phyloP scores from a whole-genome alignment of 2,888 invertebrate species.

The Halictus quadricinctus region DNA sequence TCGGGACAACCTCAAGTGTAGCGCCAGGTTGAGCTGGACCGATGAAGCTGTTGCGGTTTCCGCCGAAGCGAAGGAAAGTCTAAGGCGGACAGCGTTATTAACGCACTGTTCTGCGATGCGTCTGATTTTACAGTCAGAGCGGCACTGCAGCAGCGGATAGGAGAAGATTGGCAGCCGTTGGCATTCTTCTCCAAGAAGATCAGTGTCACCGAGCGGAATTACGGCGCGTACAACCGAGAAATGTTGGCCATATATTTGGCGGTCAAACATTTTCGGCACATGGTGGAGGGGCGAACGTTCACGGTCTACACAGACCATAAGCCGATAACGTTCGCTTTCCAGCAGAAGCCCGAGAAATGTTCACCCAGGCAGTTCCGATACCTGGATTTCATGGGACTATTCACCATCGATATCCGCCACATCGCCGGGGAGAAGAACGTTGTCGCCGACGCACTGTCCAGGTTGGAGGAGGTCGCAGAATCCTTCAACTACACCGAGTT shows the following conservation, averaged over 20 bases:
- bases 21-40: too few relatives aligned
- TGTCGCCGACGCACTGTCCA: not conserved
- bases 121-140: too few relatives aligned
- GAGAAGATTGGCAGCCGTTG: too few relatives aligned
- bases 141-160: too few relatives aligned
- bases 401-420: not conserved
- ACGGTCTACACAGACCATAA: slow-evolving; percentile 3
- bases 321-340: not conserved
- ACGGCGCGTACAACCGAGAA: too few relatives aligned
- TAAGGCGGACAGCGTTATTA: not conserved
- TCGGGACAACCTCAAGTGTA: too few relatives aligned
- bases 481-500: too few relatives aligned
- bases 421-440: not conserved
- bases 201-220: too few relatives aligned
- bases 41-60: not conserved
- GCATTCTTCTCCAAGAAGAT: too few relatives aligned
- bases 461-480: not conserved
- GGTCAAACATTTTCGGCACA: not conserved
- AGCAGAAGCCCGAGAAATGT: not conserved
- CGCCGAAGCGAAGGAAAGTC: not conserved
- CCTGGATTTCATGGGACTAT: not conserved
- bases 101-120: too few relatives aligned
- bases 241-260: too few relatives aligned
- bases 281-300: not conserved
- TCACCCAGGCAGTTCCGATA: not conserved